Conservation (phyloP, 2,888 invertebrate genomes). For the Ectemnius continuus region DNA sequence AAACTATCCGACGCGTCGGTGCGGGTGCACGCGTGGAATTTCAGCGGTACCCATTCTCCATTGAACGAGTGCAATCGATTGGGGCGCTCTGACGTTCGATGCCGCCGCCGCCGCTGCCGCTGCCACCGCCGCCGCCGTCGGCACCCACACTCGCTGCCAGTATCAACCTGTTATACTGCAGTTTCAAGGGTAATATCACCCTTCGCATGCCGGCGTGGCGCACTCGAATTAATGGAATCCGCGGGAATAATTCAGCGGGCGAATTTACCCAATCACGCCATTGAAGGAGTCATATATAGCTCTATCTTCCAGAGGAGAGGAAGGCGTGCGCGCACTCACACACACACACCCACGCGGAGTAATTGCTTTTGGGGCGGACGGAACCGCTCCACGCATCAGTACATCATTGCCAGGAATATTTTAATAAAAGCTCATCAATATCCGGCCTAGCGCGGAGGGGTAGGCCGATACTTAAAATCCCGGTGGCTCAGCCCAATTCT, state of each 20-base stretch:
- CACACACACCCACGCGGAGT: no score
- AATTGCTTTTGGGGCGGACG: background rate
- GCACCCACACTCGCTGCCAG: slow-evolving; percentile 35
- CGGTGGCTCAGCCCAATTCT: slow-evolving; percentile 3
- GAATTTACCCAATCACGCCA: slow-evolving; percentile 41
- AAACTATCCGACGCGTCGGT: slow-evolving; percentile 28
- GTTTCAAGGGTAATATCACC: slow-evolving; percentile 70
- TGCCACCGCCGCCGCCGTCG: slow-evolving; percentile 33
- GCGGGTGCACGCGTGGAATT: slow-evolving; percentile 4
- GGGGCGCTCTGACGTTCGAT: slow-evolving; percentile 49
- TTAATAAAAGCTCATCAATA: slow-evolving; percentile 34
- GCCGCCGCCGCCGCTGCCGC: slow-evolving; percentile 36
- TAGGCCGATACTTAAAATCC: slow-evolving; percentile 2
- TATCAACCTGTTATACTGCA: slow-evolving; percentile 64
- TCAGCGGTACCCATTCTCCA: slow-evolving; percentile 37
- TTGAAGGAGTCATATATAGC: slow-evolving; percentile 11
- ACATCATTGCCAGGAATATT: background rate
- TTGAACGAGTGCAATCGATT: slow-evolving; percentile 56
- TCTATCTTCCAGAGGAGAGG: background rate
- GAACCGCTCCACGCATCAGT: background rate
- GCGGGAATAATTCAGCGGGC: slow-evolving; percentile 60
- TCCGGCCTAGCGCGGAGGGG: background rate
- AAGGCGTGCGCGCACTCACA: background rate
- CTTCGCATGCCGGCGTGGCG: slow-evolving; percentile 51
- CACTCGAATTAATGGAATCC: slow-evolving; percentile 64